Conservation (phyloP, 2,888 invertebrate genomes). For the Pseudococcus longispinus region DNA sequence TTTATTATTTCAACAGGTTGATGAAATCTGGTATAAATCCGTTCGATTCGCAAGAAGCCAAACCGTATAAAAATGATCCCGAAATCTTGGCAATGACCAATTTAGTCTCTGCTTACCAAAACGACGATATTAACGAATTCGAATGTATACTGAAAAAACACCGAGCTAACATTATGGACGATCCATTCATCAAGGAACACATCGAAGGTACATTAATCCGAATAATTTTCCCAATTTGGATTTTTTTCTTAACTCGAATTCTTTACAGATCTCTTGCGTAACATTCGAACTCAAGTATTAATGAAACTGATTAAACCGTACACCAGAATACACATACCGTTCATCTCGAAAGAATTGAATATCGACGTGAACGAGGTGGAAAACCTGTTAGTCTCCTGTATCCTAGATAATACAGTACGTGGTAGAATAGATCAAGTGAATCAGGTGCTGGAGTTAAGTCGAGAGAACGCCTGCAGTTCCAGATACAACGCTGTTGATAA, state of each 20-base stretch:
- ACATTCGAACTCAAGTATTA: slow-evolving; percentile 92
- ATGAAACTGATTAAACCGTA: slow-evolving; percentile 97
- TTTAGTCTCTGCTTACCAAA: slow-evolving; percentile 94
- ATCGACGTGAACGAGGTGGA: slow-evolving; percentile 95
- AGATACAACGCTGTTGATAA: slow-evolving; percentile 93
- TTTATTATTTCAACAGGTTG: slow-evolving; percentile 69
- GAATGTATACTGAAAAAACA: slow-evolving; percentile 95
- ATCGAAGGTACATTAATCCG: slow-evolving; percentile 75
- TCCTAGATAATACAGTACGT: slow-evolving; percentile 90
- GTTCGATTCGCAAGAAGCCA: slow-evolving; percentile 99
- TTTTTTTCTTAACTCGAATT: background rate
- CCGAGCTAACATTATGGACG: slow-evolving; percentile 96
- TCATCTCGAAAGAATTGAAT: slow-evolving; percentile 93
- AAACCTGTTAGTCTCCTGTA: slow-evolving; percentile 94
- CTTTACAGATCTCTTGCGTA: slow-evolving; percentile 80
- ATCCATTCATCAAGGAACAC: slow-evolving; percentile 98
- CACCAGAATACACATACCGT: slow-evolving; percentile 96
- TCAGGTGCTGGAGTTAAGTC: slow-evolving; percentile 87
- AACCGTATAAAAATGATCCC: slow-evolving; percentile 99
- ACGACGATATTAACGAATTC: slow-evolving; percentile 97
- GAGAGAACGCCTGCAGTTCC: slow-evolving; percentile 80
- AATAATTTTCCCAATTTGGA: background rate
- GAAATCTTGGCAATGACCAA: slow-evolving; percentile 99
- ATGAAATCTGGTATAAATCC: slow-evolving; percentile 99
- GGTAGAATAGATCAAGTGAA: slow-evolving; percentile 86